Percentiles rank a stretch among this genome's conserved stretches.
These are phyloP conservation scores for Philotrypesis tridentata DNA, from an alignment of 1,140 invertebrate genomes.

Conservation along the genomic window DNA sequence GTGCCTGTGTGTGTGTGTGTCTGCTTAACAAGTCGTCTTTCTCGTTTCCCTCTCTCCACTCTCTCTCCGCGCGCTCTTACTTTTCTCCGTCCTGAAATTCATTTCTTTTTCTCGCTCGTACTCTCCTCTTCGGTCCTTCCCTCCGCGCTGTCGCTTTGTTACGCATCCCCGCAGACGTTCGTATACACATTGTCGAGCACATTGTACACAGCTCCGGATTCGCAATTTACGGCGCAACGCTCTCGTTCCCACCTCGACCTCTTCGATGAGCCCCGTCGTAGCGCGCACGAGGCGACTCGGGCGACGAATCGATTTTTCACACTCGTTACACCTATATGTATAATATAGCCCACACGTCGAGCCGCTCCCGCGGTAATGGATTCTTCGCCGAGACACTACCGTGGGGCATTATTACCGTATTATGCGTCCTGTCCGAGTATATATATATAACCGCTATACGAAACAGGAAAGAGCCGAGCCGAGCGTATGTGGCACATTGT, in stretches of 20 bases:
- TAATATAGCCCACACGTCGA: too few relatives aligned
- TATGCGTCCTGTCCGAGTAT: too few relatives aligned
- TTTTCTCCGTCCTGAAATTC: neutral
- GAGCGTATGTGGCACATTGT: neutral
- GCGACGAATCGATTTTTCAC: neutral
- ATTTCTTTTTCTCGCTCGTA: neutral
- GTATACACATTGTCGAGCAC: too few relatives aligned
- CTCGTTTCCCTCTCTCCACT: neutral
- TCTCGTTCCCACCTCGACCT: neutral
- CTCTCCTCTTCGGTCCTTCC: neutral
- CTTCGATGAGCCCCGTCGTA: too few relatives aligned
- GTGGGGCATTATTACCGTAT: too few relatives aligned
- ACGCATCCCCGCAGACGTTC: too few relatives aligned
- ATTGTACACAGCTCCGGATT: neutral
- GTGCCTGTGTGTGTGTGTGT: neutral
- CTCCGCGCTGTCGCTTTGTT: neutral
- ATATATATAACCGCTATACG: too few relatives aligned
- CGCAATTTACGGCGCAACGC: constrained; percentile 5
- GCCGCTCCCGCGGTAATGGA: too few relatives aligned
- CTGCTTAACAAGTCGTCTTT: neutral
- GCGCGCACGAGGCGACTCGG: neutral
- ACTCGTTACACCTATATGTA: too few relatives aligned
- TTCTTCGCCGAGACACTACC: too few relatives aligned
- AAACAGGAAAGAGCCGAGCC: neutral
- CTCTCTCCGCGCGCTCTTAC: too few relatives aligned